Evolutionary conservation across 2,888 invertebrate species (phyloP).

Genomic region (Ochropleura leucogaster): DNA sequence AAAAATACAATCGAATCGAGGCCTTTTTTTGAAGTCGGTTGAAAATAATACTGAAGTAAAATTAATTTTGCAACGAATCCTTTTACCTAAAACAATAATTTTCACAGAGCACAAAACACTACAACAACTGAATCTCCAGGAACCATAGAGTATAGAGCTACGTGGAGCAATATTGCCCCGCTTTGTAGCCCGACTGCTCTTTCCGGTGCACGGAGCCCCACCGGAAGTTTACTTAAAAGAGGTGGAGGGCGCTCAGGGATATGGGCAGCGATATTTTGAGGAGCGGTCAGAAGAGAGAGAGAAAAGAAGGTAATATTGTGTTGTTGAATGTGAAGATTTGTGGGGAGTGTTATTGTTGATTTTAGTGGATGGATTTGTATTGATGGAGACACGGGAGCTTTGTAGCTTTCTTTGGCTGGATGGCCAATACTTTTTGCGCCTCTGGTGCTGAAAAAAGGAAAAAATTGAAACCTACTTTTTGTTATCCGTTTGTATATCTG

Average conservation of each 20-base stretch:
- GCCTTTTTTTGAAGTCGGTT: too few species aligned
- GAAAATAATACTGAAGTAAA: too few species aligned
- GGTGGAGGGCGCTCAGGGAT: constrained; percentile 62
- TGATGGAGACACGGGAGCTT: background rate
- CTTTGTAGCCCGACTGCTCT: constrained; percentile 66
- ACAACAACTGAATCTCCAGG: constrained; percentile 34
- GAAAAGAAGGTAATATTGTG: constrained; percentile 21
- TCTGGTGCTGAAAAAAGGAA: too few species aligned
- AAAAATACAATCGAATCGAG: too few species aligned
- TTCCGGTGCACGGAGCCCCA: constrained; percentile 70
- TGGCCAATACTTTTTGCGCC: background rate
- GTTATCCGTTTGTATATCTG: too few species aligned
- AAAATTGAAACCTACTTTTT: too few species aligned
- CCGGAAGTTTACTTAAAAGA: constrained; percentile 77
- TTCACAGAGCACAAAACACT: constrained; percentile 29
- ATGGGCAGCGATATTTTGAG: constrained; percentile 58
- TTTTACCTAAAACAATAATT: constrained; percentile 14
- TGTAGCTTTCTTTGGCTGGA: background rate
- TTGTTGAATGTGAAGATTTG: constrained; percentile 22
- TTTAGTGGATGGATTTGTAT: background rate
- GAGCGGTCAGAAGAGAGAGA: constrained; percentile 31
- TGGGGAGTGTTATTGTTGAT: constrained; percentile 6
- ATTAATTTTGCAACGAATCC: too few species aligned
- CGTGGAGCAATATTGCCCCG: constrained; percentile 64
- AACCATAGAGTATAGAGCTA: constrained; percentile 47